These are phyloP conservation scores for Drosophila ochracea DNA, from an alignment of 2,888 invertebrate species.

Conservation along the genomic window DNA sequence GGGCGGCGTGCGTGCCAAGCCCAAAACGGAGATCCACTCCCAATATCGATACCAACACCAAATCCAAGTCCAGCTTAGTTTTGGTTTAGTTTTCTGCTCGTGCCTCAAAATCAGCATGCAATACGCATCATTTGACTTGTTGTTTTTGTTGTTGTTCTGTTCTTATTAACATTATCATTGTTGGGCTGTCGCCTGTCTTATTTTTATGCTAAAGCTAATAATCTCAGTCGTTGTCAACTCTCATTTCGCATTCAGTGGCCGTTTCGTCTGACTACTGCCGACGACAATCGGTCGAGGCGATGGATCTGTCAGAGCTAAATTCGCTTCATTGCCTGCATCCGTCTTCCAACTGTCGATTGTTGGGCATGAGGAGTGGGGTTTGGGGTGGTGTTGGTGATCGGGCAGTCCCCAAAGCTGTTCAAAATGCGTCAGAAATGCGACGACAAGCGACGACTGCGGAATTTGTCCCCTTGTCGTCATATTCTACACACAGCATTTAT, in stretches of 20 bases:
- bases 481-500: slow-evolving; percentile 41
- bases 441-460: slow-evolving; percentile 62
- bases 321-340: slow-evolving; percentile 70
- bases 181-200: slow-evolving; percentile 44
- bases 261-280: slow-evolving; percentile 24
- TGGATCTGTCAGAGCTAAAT: slow-evolving; percentile 46
- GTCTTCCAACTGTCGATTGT: slow-evolving; percentile 50
- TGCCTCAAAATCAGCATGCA: slow-evolving; percentile 62
- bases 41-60: slow-evolving; percentile 9
- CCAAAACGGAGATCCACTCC: slow-evolving; percentile 8
- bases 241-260: slow-evolving; percentile 58
- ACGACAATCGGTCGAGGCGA: slow-evolving; percentile 13
- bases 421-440: slow-evolving; percentile 67
- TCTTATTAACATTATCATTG: slow-evolving; percentile 73
- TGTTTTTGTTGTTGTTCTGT: slow-evolving; percentile 19
- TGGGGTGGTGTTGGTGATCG: slow-evolving; percentile 9
- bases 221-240: slow-evolving; percentile 32
- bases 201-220: slow-evolving; percentile 56
- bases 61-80: slow-evolving; percentile 20
- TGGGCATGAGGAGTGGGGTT: background rate
- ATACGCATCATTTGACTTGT: slow-evolving; percentile 20
- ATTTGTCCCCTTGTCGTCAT: slow-evolving; percentile 67
- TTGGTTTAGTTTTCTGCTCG: slow-evolving; percentile 24
- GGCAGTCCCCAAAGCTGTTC: slow-evolving; percentile 65
- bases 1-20: slow-evolving; percentile 26